These are phyloP conservation scores for Anagyrus pseudococci DNA, from an alignment of 2,888 invertebrate species.

Conservation along the genomic window DNA sequence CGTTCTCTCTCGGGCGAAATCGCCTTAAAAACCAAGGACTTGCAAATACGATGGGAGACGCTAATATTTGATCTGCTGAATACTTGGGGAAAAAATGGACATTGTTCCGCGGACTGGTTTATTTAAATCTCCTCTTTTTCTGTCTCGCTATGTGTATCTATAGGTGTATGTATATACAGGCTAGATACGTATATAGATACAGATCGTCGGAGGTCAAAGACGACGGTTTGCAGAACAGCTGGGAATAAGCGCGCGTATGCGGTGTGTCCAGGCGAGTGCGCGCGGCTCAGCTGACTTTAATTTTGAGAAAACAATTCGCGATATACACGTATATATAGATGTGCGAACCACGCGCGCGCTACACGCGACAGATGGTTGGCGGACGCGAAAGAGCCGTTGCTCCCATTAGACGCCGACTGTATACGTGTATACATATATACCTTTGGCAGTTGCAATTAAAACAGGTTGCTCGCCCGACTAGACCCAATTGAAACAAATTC, in stretches of 20 bases:
- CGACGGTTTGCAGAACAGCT: slow-evolving; percentile 43
- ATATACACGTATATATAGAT: slow-evolving; percentile 6
- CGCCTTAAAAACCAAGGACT: too few species aligned
- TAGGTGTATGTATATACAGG: too few species aligned
- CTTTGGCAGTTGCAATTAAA: slow-evolving; percentile 30
- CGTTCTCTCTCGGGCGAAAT: too few species aligned
- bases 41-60: too few species aligned
- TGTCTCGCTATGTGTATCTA: too few species aligned
- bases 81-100: too few species aligned
- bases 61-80: too few species aligned
- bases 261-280: slow-evolving; percentile 24
- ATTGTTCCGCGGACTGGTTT: too few species aligned
- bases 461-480: slow-evolving; percentile 19
- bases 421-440: slow-evolving; percentile 4
- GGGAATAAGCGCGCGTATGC: slow-evolving; percentile 35
- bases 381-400: slow-evolving; percentile 60
- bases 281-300: slow-evolving; percentile 59
- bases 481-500: background rate
- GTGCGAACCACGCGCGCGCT: too few species aligned
- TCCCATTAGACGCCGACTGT: slow-evolving; percentile 46
- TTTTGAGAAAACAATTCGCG: slow-evolving; percentile 59
- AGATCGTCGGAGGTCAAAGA: slow-evolving; percentile 3
- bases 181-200: background rate
- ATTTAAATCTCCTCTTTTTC: too few species aligned
- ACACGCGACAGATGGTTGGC: slow-evolving; percentile 59